A percentile compares a stretch with the other conserved stretches of the same genome.
These are phyloP conservation scores for Pipistrellus kuhlii DNA, from an alignment of 2,797 vertebrate genomes.

Conservation along the genomic window DNA sequence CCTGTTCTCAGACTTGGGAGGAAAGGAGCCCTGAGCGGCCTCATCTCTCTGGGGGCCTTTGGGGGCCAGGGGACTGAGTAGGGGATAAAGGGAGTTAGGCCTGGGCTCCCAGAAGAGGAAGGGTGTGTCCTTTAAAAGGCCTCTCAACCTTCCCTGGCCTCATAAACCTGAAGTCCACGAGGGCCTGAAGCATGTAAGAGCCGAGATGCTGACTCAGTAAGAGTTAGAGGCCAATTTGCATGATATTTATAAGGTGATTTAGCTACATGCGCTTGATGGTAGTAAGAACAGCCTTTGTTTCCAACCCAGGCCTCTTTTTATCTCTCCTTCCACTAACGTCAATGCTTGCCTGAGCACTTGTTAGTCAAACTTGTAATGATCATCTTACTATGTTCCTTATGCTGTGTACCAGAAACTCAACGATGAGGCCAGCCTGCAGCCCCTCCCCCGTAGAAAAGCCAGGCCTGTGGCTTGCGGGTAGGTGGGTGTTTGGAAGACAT, in stretches of 20 bases:
- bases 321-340: not conserved
- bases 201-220: slow-evolving; percentile 22
- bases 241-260: not conserved
- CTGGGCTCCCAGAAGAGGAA: not conserved
- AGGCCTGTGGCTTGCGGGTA: not conserved
- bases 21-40: not conserved
- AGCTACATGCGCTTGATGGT: not conserved
- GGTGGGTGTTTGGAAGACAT: not conserved
- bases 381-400: not conserved
- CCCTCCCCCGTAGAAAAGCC: not conserved
- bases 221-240: not conserved
- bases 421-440: not conserved
- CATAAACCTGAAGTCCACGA: not conserved
- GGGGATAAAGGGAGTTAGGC: not conserved
- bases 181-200: not conserved
- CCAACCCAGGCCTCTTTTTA: not conserved
- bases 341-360: not conserved
- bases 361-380: not conserved
- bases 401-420: not conserved
- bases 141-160: not conserved
- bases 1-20: not conserved
- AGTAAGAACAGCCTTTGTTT: not conserved
- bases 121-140: not conserved
- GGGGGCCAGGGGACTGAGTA: not conserved
- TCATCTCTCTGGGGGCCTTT: not conserved